A percentile compares a stretch with the other conserved stretches of the same genome.
phyloP scores from a whole-genome alignment of 35 echinoderm and acorn worm species.

The Diadema setosum region DNA sequence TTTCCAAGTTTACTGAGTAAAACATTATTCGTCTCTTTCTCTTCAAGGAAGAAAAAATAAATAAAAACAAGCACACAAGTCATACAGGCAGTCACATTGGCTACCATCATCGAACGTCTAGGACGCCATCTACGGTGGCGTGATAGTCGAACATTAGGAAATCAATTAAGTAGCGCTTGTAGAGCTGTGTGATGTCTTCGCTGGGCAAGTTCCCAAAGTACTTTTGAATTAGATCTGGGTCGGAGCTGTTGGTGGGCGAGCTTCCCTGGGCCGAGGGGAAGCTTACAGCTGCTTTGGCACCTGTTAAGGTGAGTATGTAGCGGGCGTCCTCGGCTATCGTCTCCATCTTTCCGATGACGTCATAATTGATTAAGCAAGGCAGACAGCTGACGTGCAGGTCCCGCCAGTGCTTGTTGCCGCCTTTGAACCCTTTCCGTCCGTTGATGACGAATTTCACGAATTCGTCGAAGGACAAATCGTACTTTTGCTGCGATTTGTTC shows the following conservation, averaged over 20 bases:
- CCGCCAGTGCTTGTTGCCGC: slow-evolving; percentile 52
- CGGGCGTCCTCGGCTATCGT: slow-evolving; percentile 67
- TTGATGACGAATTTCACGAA: slow-evolving; percentile 47
- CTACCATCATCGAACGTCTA: not conserved
- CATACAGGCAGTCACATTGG: too few species aligned
- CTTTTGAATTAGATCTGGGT: slow-evolving; percentile 32
- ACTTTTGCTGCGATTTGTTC: not conserved
- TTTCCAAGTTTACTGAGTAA: too few species aligned
- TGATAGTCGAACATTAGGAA: slow-evolving; percentile 86
- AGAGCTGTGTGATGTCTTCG: slow-evolving; percentile 51
- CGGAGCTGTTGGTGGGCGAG: slow-evolving; percentile 84
- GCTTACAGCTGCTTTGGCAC: slow-evolving; percentile 6
- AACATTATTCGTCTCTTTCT: too few species aligned
- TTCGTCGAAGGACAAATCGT: slow-evolving; percentile 52
- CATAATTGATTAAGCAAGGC: slow-evolving; percentile 87
- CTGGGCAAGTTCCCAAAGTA: slow-evolving; percentile 54
- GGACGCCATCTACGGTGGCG: not conserved
- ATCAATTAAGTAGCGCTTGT: slow-evolving; percentile 61
- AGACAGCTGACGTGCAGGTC: slow-evolving; percentile 43
- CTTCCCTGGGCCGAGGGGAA: slow-evolving; percentile 74
- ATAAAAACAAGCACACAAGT: too few species aligned
- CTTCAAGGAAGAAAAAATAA: too few species aligned
- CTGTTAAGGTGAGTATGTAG: slow-evolving; percentile 51
- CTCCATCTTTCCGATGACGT: slow-evolving; percentile 91
- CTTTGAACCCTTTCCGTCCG: not conserved